Conservation (phyloP, 2,113 vertebrate genomes). For the Phalacrocorax brasilianus region DNA sequence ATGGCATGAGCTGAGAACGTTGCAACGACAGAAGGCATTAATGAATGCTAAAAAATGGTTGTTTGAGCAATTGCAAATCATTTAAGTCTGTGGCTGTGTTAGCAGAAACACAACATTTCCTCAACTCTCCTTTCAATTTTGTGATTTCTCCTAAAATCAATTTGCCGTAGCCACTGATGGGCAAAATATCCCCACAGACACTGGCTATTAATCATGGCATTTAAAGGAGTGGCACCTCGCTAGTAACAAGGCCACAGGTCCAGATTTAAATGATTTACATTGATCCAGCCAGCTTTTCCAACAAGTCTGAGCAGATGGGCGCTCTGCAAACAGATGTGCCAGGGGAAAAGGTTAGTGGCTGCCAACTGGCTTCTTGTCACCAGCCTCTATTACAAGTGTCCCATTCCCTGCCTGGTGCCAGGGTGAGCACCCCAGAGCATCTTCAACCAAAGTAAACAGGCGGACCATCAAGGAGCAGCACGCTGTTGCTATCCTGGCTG, state of each 20-base stretch:
- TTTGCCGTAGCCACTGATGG: not conserved
- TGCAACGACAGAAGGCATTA: not conserved
- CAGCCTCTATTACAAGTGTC: not conserved
- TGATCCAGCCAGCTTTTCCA: not conserved
- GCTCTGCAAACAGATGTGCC: not conserved
- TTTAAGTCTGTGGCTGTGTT: not conserved
- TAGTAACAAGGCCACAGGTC: not conserved
- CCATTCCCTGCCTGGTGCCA: not conserved
- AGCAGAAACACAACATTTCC: not conserved
- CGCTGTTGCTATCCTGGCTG: not conserved
- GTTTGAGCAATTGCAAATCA: not conserved
- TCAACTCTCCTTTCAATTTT: not conserved
- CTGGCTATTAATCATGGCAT: not conserved
- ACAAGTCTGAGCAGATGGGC: not conserved
- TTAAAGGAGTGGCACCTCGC: slow-evolving; percentile 7
- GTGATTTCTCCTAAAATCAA: slow-evolving; percentile 9
- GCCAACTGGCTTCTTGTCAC: not conserved
- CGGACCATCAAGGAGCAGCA: accelerated
- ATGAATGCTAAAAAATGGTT: not conserved
- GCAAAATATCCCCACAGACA: not conserved
- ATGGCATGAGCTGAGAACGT: accelerated
- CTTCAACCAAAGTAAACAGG: not conserved
- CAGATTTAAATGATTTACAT: slow-evolving; percentile 13
- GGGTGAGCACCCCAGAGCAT: not conserved
- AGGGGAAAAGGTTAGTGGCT: not conserved